Evolutionary conservation across 2,888 invertebrate species (phyloP).

Genomic region (Drosophila parthenogenetica): DNA sequence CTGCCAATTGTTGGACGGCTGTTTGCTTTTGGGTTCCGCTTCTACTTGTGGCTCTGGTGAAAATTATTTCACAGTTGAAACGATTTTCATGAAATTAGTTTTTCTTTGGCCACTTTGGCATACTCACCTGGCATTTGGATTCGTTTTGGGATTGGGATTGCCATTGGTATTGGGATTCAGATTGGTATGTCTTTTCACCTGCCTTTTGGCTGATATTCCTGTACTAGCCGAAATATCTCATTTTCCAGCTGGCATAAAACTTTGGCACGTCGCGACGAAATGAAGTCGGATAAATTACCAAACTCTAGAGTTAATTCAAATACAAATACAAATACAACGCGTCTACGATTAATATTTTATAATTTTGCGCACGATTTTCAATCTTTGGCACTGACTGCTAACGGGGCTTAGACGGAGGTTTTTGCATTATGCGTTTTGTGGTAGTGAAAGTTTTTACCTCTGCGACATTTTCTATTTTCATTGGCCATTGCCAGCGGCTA

Average conservation of each 20-base stretch:
- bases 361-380: constrained; percentile 76
- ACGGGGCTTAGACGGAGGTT: constrained; percentile 11
- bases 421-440: constrained; percentile 6
- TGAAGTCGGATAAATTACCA: constrained; percentile 51
- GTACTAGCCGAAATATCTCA: constrained; percentile 52
- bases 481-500: constrained; percentile 53
- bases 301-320: constrained; percentile 45
- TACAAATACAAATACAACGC: constrained; percentile 61
- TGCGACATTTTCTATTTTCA: constrained; percentile 39
- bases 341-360: constrained; percentile 72
- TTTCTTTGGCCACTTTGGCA: constrained; percentile 61
- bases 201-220: constrained; percentile 2
- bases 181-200: constrained; percentile 14
- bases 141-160: constrained; percentile 13
- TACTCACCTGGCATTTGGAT: constrained; percentile 20
- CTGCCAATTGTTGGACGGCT: constrained; percentile 62
- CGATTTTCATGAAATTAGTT: constrained; percentile 79
- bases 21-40: constrained; percentile 49
- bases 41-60: constrained; percentile 20
- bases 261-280: constrained; percentile 66
- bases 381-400: constrained; percentile 54
- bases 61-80: constrained; percentile 80
- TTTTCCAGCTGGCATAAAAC: constrained; percentile 56
- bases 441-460: constrained; percentile 47
- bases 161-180: not conserved